These are phyloP conservation scores for Andrena flavipes DNA, from an alignment of 2,888 invertebrate species.

Conservation along the genomic window DNA sequence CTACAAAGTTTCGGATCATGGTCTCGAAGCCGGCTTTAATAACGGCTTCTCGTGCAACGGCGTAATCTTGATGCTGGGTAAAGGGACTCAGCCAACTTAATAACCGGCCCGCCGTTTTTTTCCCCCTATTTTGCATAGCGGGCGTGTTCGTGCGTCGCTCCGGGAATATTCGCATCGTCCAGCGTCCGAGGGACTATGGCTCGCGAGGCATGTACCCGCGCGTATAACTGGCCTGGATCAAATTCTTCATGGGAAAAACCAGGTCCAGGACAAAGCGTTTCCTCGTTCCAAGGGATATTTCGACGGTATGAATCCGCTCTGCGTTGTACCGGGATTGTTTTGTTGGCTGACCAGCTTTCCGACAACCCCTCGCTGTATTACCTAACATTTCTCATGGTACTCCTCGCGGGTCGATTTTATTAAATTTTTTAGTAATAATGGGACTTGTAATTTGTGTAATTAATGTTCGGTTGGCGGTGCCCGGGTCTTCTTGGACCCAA, in stretches of 20 bases:
- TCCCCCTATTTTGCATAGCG: constrained; percentile 44
- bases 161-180: constrained; percentile 47
- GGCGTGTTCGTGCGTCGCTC: constrained; percentile 39
- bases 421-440: no score
- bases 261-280: constrained; percentile 9
- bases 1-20: constrained; percentile 22
- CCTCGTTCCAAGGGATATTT: background rate
- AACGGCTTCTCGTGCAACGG: constrained; percentile 33
- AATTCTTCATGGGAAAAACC: constrained; percentile 32
- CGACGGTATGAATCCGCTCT: background rate
- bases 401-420: no score
- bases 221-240: constrained; percentile 32
- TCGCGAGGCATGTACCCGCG: constrained; percentile 32
- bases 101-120: constrained; percentile 31
- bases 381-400: no score
- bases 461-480: no score
- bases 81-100: constrained; percentile 42
- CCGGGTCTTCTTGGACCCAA: no score
- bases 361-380: background rate
- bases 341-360: background rate
- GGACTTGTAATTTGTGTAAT: no score
- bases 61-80: constrained; percentile 46
- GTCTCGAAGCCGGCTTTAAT: constrained; percentile 41
- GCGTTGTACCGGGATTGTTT: background rate
- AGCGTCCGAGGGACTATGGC: constrained; percentile 14